These are phyloP conservation scores for Agrenia bidenticulata DNA, from an alignment of 2,888 invertebrate genomes.

Conservation along the genomic window DNA sequence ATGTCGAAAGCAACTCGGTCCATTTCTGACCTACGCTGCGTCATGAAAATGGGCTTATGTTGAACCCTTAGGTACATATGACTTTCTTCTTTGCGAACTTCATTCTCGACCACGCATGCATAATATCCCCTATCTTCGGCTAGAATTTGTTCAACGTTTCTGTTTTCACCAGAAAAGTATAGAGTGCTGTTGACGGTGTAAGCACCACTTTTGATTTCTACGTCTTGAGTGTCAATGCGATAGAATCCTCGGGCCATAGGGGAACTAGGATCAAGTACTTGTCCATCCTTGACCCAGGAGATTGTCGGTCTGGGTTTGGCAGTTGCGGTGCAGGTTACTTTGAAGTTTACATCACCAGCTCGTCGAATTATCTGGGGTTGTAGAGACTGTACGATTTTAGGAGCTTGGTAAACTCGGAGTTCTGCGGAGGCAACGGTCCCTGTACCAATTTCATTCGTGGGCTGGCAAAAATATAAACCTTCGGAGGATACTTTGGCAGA, in stretches of 20 bases:
- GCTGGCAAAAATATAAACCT: conserved; percentile 86
- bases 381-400: conserved; percentile 77
- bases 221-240: conserved; percentile 76
- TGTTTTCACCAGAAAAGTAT: conserved; percentile 74
- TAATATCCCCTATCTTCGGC: conserved; percentile 82
- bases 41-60: conserved; percentile 83
- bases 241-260: conserved; percentile 61
- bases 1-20: conserved; percentile 75
- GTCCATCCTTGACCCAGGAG: conserved; percentile 82
- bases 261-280: conserved; percentile 73
- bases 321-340: conserved; percentile 79
- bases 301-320: conserved; percentile 84
- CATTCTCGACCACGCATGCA: conserved; percentile 84
- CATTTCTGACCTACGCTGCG: conserved; percentile 71
- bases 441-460: conserved; percentile 83
- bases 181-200: conserved; percentile 80
- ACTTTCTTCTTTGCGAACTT: conserved; percentile 82
- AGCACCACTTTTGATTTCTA: conserved; percentile 75
- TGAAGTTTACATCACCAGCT: conserved; percentile 75
- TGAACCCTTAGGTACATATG: conserved; percentile 88
- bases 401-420: conserved; percentile 84
- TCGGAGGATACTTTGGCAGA: conserved; percentile 82
- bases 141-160: conserved; percentile 57
- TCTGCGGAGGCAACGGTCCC: conserved; percentile 81
- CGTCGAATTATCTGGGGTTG: conserved; percentile 75